phyloP scores from a whole-genome alignment of 2,888 invertebrate species.

The Spodoptera picta region DNA sequence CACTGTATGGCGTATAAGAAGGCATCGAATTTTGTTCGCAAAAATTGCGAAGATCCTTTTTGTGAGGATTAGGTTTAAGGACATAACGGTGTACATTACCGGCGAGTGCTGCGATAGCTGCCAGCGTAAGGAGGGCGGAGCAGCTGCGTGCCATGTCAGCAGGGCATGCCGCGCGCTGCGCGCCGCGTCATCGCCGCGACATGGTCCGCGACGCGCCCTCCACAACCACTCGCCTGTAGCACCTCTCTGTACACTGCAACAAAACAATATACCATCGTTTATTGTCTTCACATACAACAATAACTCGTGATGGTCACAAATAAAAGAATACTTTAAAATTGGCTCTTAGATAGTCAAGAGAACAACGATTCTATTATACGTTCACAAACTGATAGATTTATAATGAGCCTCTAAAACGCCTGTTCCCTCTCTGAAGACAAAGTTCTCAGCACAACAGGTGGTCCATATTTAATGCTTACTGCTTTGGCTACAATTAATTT shows the following conservation, averaged over 20 bases:
- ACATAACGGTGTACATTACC: constrained; percentile 65
- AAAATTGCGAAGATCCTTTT: constrained; percentile 27
- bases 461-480: constrained; percentile 78
- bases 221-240: constrained; percentile 51
- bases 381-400: constrained; percentile 35
- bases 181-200: constrained; percentile 84
- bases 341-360: neutral
- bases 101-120: constrained; percentile 85
- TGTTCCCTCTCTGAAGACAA: constrained; percentile 48
- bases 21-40: constrained; percentile 18
- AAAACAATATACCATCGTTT: neutral
- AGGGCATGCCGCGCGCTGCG: constrained; percentile 82
- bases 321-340: no score
- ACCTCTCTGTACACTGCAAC: constrained; percentile 48
- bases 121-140: constrained; percentile 85
- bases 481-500: constrained; percentile 77
- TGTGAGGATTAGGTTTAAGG: constrained; percentile 8
- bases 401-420: constrained; percentile 37
- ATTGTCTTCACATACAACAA: neutral
- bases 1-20: constrained; percentile 1
- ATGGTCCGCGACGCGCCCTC: constrained; percentile 67
- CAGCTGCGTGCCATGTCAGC: constrained; percentile 88
- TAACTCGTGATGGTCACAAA: neutral
- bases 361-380: constrained; percentile 3
- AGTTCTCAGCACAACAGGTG: constrained; percentile 72